Percentiles rank a stretch among this genome's conserved stretches.
Conservation (phyloP, 2,888 invertebrate genomes). For the Papilio protenor region DNA sequence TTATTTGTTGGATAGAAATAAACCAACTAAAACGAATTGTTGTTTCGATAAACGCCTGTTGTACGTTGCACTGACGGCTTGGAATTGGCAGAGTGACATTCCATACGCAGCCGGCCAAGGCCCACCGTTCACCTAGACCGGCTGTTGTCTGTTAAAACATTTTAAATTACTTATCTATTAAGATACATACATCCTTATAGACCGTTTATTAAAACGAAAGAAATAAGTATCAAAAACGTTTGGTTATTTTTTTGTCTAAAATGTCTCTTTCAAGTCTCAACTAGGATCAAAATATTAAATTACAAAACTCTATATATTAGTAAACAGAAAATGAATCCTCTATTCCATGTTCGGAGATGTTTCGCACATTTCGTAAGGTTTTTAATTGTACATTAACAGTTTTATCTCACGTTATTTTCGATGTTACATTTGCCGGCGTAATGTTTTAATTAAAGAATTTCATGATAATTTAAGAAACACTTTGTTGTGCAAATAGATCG, state of each 20-base stretch:
- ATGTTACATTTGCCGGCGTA: conserved; percentile 3
- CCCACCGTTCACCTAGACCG: conserved; percentile 60
- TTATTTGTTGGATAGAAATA: conserved; percentile 34
- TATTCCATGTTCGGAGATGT: background rate
- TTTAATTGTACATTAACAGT: background rate
- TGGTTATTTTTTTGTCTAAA: no score
- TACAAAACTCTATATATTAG: no score
- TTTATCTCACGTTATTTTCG: background rate
- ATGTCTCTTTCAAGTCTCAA: no score
- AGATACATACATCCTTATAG: conserved; percentile 37
- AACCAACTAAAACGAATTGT: conserved; percentile 41
- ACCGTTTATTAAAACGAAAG: conserved; percentile 3
- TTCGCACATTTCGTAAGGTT: background rate
- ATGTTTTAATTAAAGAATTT: conserved; percentile 11
- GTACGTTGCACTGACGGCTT: conserved; percentile 50
- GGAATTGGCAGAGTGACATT: conserved; percentile 53
- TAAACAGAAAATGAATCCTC: background rate
- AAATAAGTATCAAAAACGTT: no score
- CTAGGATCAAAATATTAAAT: no score
- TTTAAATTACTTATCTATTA: conserved; percentile 38
- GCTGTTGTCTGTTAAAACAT: conserved; percentile 51
- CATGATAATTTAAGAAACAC: background rate
- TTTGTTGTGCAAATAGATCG: conserved; percentile 13
- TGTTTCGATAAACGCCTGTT: conserved; percentile 27
- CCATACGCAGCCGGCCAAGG: conserved; percentile 58